phyloP scores from a whole-genome alignment of 2,888 invertebrate species.

The Megastigmus dorsalis region DNA sequence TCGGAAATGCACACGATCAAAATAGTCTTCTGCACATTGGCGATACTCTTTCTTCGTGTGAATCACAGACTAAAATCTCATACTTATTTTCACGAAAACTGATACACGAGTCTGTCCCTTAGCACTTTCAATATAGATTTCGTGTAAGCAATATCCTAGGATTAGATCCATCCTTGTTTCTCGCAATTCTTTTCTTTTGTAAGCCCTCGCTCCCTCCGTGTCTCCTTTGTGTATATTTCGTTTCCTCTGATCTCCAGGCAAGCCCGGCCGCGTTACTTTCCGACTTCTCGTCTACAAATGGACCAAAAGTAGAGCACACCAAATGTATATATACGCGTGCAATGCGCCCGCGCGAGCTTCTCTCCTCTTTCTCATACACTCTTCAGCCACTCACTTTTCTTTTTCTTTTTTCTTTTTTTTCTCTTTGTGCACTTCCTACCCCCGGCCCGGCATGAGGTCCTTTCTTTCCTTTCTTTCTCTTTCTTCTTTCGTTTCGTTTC shows the following conservation, averaged over 20 bases:
- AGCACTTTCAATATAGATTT: too few relatives aligned
- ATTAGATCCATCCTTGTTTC: conserved; percentile 15
- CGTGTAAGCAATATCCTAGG: too few relatives aligned
- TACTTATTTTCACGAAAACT: too few relatives aligned
- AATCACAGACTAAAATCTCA: too few relatives aligned
- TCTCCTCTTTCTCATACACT: neutral
- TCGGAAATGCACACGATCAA: too few relatives aligned
- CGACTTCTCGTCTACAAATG: conserved; percentile 22
- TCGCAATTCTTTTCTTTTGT: neutral
- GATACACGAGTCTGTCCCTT: too few relatives aligned
- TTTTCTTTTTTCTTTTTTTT: neutral
- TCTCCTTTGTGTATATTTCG: neutral
- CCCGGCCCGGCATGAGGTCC: neutral
- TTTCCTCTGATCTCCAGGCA: neutral
- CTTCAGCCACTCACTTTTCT: neutral
- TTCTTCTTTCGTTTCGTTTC: neutral
- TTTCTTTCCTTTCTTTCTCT: neutral
- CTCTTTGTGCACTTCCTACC: too few relatives aligned
- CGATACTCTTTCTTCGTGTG: too few relatives aligned
- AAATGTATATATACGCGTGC: neutral
- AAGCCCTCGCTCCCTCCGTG: too few relatives aligned
- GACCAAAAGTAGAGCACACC: conserved; percentile 31
- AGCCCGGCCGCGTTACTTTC: neutral
- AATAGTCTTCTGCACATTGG: too few relatives aligned
- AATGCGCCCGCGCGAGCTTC: neutral